A percentile compares a stretch with the other conserved stretches of the same genome.
Conservation (phyloP, 2,113 vertebrate species). For the Solea senegalensis region DNA sequence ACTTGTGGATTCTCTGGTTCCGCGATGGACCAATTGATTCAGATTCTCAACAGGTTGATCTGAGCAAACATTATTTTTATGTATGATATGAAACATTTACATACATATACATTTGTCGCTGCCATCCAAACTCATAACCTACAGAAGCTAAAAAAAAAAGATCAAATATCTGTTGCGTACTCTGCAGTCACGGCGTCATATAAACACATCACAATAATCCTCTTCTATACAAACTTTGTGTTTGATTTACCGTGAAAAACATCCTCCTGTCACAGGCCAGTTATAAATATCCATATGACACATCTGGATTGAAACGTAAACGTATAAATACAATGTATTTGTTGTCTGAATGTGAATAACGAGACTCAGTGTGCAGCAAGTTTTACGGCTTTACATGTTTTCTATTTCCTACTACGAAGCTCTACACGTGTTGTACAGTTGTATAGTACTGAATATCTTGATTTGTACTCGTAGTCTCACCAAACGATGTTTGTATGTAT, state of each 20-base stretch:
- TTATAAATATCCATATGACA: slow-evolving; percentile 41
- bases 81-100: too few species aligned
- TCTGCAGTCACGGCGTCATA: too few species aligned
- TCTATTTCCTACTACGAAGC: slow-evolving; percentile 23
- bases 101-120: too few species aligned
- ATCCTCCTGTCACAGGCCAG: slow-evolving; percentile 18
- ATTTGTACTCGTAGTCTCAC: slow-evolving; percentile 23
- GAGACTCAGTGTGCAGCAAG: slow-evolving; percentile 20
- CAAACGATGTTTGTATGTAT: slow-evolving; percentile 1
- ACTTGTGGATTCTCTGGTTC: too few species aligned
- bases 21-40: too few species aligned
- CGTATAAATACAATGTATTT: slow-evolving; percentile 70
- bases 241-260: slow-evolving; percentile 21
- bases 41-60: too few species aligned
- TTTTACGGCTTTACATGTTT: slow-evolving; percentile 40
- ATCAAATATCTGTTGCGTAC: too few species aligned
- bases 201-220: too few species aligned
- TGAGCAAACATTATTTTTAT: too few species aligned
- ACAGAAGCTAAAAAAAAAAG: too few species aligned
- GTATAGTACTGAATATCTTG: not conserved
- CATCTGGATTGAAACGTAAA: slow-evolving; percentile 40
- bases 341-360: slow-evolving; percentile 52
- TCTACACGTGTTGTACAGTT: slow-evolving; percentile 11
- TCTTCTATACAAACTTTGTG: too few species aligned
- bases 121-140: too few species aligned